Base-by-base conservation (phyloP, 92 coral and sea anemone genomes). In the Palythoa grandis region DNA sequence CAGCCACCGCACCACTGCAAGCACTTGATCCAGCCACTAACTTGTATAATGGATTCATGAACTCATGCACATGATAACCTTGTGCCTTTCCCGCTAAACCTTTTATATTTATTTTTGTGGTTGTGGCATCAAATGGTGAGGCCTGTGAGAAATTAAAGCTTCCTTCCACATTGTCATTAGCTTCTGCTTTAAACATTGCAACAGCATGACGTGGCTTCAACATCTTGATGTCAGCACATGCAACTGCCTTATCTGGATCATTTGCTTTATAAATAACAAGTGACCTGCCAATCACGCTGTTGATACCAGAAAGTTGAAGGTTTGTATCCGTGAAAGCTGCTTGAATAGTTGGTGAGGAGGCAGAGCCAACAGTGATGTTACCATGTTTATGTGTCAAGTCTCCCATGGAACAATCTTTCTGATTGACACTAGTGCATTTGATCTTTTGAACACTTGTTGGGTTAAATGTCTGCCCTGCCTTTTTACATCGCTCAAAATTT, bases 41-140 rank as follows among this genome's bases (percentile, higher is more conserved):
- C 86, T 90, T 88, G 40, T 92, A 84, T 76, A 89, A 52, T 7
- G 98, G 98, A 67, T 88, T 94, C 72, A 95, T 95, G 88, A 87
- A 96, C 80, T 93, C 90, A 86, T 96, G 99, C 1, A 96, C 95
- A 60, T 96, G 99, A 54, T 88, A 96, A 5, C 95, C 96, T 39
- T 92, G 87, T 6, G 99, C 95, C 74, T 80, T 83, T 1, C 69
- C 70, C 11, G 65, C 77, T 84, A 96, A 78, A 39, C 93, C 94
- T 66, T 47, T 88, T 11, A 96, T 66, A 69, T 83, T 61, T 17
- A 92, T 87, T 17, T 91, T 87, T 16, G 93, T 95, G 70, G 40
- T 68, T 0, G 99, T 95, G 38, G 95, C 93, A 72, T 93, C 98
- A 83, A 96, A 91, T 22, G 96, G 97, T 17, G 99, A 96, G 10